Evolutionary conservation across 2,113 vertebrate species (phyloP).

Genomic region (Psephotus haematonotus): DNA sequence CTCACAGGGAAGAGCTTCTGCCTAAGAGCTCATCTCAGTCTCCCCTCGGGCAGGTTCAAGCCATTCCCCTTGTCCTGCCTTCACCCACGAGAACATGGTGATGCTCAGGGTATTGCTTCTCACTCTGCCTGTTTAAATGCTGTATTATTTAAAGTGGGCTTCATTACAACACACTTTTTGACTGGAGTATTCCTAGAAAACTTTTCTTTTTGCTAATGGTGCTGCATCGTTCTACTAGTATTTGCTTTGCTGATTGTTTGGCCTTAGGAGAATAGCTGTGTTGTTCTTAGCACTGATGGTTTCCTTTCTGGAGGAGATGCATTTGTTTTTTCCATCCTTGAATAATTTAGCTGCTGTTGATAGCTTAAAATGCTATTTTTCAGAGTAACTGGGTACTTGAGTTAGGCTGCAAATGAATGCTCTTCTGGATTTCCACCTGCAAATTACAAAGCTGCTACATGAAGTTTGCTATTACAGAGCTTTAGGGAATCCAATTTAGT

Average conservation of each 20-base stretch:
- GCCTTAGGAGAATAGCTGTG: background rate
- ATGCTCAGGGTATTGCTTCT: background rate
- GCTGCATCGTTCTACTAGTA: background rate
- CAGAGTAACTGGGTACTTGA: background rate
- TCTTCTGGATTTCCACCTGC: background rate
- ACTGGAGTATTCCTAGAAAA: background rate
- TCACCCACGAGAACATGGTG: background rate
- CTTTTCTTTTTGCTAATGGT: background rate
- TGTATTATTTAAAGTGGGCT: background rate
- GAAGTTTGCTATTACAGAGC: background rate
- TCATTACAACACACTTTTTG: background rate
- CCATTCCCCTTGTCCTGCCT: background rate
- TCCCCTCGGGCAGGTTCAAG: background rate
- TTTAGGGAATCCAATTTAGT: background rate
- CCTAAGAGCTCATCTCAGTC: background rate
- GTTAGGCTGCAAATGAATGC: background rate
- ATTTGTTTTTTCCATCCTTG: slow-evolving; percentile 23
- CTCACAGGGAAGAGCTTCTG: background rate
- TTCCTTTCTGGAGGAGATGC: background rate
- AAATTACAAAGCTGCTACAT: background rate
- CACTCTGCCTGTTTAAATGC: background rate
- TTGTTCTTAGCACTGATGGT: background rate
- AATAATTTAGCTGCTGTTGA: slow-evolving; percentile 24
- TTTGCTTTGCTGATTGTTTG: slow-evolving; percentile 14
- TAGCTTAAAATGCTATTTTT: slow-evolving; percentile 4